Evolutionary conservation across 2,888 invertebrate genomes (phyloP), one percentile per base, ranked within the genome.

Genomic region (Drepanosiphum platanoidis): DNA sequence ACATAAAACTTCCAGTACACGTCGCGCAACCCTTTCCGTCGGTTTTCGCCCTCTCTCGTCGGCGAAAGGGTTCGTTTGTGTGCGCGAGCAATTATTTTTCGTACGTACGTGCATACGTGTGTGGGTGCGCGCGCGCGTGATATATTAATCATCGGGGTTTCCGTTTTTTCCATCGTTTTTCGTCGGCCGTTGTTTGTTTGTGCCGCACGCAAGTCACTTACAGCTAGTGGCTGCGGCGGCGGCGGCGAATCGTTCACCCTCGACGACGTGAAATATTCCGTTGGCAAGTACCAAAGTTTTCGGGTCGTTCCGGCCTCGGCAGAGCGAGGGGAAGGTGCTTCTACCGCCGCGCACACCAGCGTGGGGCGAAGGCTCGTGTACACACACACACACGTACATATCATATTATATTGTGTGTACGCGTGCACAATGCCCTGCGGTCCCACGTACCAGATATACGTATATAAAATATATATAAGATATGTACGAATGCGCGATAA

Each of bases 341-440:
- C 22, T 22, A 30, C 52, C 61, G 11, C 1, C 61, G 7, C 4
- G 27, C 34, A 46, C 9, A 72, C 72, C 42, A n/a, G 22, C 39
- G 72, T 27, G 74, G 39, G 8, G 27, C 39, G 32, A 27, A 30
- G 64, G 64, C 13, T 27, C 46, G 46, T 61, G 61, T 61, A n/a
- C 52, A 52, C 36, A 68, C 42, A 68, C 32, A 66, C 30, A 30
- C n/a, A n/a, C n/a, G n/a, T n/a, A n/a, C n/a, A n/a, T n/a, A n/a
- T n/a, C 39, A 39, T 39, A 39, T 39, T 46, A 15, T 18, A 15
- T 18, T 46, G 18, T 15, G n/a, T 42, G 42, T 72, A 72, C 32
- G 46, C 78, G 30, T 32, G 30, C 66, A 64, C 66, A 66, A 64
- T 66, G 66, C 61, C 34, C 61, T n/a, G 34, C 58, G 75, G 78